Evolutionary conservation across 2,113 vertebrate species (phyloP), one percentile per base, ranked within the genome.

Genomic region (Neodontobutis hainanensis): DNA sequence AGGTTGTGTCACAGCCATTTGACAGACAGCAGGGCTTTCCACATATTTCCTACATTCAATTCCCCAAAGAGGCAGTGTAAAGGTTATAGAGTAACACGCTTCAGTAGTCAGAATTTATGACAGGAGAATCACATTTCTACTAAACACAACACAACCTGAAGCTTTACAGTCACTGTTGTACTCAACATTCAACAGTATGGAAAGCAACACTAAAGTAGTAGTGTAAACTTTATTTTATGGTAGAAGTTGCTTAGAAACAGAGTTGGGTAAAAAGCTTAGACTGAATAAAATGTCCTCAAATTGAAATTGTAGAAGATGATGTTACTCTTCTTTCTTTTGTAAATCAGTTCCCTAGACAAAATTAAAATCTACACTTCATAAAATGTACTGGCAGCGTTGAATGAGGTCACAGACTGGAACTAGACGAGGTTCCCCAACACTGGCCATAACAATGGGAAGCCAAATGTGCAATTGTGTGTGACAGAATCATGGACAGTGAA

Each of bases 21-120:
- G 50, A 83, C 73, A 80, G 73, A 70, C 60, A 64, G 73, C 61
- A 68, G n/a, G 43, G 40, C 44, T 44, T 14, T 34, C 55, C 14
- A 61, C 64, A 80, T 43, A 61, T 5, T 6, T 73, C 6, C 56
- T 46, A 44, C 63, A 69, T 68, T 57, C 49, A 32, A 35, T n/a
- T 53, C 53, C 43, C 65, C 47, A 57, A 10, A 56, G 68, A 42
- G 32, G 57, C 1, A 38, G n/a, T 57, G 4, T 61, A 65, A 68
- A 19, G 55, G 69, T 67, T 34, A 53, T 10, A 63, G 36, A 63
- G 38, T 47, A 16, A n/a, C 15, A 58, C 15, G 36, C 40, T 16
- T 58, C 36, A 43, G 52, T 8, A 15, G 12, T 32, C 52, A 55
- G 52, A 36, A 36, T 27, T 27, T 3, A 27, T 27, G 19, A 27